Percentiles rank a stretch among this genome's conserved stretches.
These are phyloP conservation scores for Paedocypris micromegethes DNA, from an alignment of 2,797 vertebrate species.

Conservation along the genomic window DNA sequence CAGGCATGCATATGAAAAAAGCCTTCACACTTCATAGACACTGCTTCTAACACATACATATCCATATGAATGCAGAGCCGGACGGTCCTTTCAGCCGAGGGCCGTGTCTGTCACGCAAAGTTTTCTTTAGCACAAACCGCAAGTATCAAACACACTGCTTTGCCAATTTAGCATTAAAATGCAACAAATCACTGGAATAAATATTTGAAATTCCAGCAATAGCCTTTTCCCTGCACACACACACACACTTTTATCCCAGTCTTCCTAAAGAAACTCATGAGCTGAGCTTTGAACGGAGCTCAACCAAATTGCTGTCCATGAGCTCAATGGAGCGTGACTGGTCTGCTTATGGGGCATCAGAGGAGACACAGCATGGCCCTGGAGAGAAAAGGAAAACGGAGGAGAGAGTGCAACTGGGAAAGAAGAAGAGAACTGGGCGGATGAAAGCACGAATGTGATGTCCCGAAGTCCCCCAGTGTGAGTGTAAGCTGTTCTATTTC, in stretches of 20 bases:
- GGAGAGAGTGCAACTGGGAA: constrained; percentile 13
- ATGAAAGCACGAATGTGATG: constrained; percentile 45
- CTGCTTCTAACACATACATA: constrained; percentile 36
- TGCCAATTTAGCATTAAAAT: constrained; percentile 45
- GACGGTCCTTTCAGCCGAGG: constrained; percentile 26
- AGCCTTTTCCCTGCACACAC: constrained; percentile 30
- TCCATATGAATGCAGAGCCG: constrained; percentile 44
- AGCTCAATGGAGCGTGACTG: constrained; percentile 50
- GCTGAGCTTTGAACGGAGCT: constrained; percentile 36
- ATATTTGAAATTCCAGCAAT: constrained; percentile 43
- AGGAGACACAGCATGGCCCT: constrained; percentile 39
- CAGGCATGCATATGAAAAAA: constrained; percentile 18
- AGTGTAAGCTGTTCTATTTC: constrained; percentile 48
- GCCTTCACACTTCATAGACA: constrained; percentile 2
- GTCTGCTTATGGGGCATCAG: constrained; percentile 46
- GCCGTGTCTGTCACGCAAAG: constrained; percentile 19
- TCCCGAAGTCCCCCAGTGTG: constrained; percentile 38
- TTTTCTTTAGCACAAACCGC: constrained; percentile 19
- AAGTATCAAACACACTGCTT: constrained; percentile 31
- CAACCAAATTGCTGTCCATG: constrained; percentile 46
- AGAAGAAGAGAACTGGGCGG: constrained; percentile 37
- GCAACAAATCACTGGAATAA: constrained; percentile 38
- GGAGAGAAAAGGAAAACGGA: constrained; percentile 40
- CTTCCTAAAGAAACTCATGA: constrained; percentile 19
- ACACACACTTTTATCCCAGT: constrained; percentile 25